phyloP scores from a whole-genome alignment of 2,888 invertebrate species.

The Scelioninae gen. 1 region DNA sequence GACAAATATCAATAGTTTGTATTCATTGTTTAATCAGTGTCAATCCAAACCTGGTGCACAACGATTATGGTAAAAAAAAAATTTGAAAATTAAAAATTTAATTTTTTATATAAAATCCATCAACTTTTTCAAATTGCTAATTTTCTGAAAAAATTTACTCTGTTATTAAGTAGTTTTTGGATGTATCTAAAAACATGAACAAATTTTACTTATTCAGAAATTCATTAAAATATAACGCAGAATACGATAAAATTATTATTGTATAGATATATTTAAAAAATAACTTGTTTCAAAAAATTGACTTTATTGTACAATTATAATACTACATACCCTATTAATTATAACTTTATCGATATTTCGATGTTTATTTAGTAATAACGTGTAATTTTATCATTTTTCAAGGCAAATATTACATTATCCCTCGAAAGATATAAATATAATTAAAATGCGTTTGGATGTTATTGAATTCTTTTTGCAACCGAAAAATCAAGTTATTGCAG shows the following conservation, averaged over 20 bases:
- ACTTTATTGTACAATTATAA: too few relatives aligned
- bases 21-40: slow-evolving; percentile 89
- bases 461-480: slow-evolving; percentile 88
- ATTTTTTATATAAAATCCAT: slow-evolving; percentile 22
- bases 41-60: slow-evolving; percentile 88
- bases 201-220: too few relatives aligned
- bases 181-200: too few relatives aligned
- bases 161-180: too few relatives aligned
- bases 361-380: too few relatives aligned
- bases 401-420: slow-evolving; percentile 90
- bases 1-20: slow-evolving; percentile 86
- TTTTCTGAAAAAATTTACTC: too few relatives aligned
- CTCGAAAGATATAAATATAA: slow-evolving; percentile 86
- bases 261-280: too few relatives aligned
- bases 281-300: too few relatives aligned
- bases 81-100: slow-evolving; percentile 23
- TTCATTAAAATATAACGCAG: background rate
- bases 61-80: slow-evolving; percentile 86
- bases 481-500: slow-evolving; percentile 87
- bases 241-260: too few relatives aligned
- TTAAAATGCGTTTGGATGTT: slow-evolving; percentile 89
- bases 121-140: too few relatives aligned
- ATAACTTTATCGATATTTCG: too few relatives aligned
- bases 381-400: slow-evolving; percentile 55
- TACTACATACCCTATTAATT: too few relatives aligned